A percentile compares a stretch with the other conserved stretches of the same genome.
phyloP scores from a whole-genome alignment of 2,797 vertebrate genomes.

The Melanotaenia nigrans region DNA sequence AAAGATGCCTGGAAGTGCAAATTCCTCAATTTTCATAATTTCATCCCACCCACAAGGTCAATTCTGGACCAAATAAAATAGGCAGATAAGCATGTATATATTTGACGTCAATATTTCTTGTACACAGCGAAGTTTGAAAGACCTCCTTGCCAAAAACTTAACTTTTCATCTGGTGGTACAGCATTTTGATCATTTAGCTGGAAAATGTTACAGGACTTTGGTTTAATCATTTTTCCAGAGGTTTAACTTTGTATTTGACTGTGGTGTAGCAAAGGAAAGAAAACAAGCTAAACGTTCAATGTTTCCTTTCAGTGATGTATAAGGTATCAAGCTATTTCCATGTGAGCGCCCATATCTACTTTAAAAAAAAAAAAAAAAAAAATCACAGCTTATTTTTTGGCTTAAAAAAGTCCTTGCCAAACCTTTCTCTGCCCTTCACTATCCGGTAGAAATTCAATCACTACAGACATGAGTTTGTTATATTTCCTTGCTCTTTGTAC shows the following conservation, averaged over 20 bases:
- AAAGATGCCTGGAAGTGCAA: background rate
- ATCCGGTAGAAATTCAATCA: slow-evolving; percentile 42
- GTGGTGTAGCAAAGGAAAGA: slow-evolving; percentile 32
- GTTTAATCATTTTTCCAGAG: slow-evolving; percentile 34
- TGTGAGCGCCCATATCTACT: slow-evolving; percentile 20
- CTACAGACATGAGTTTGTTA: slow-evolving; percentile 57
- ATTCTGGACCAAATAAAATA: slow-evolving; percentile 46
- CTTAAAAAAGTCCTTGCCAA: slow-evolving; percentile 35
- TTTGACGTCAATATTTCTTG: slow-evolving; percentile 36
- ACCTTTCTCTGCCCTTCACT: slow-evolving; percentile 25
- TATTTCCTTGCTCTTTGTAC: slow-evolving; percentile 52
- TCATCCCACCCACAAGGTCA: slow-evolving; percentile 30
- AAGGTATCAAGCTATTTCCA: slow-evolving; percentile 16
- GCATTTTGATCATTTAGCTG: slow-evolving; percentile 29
- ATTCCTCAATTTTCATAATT: slow-evolving; percentile 24
- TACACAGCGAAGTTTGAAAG: slow-evolving; percentile 34
- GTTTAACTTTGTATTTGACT: slow-evolving; percentile 45
- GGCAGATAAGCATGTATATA: slow-evolving; percentile 8
- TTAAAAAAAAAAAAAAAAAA: slow-evolving; percentile 12
- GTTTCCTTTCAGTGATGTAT: slow-evolving; percentile 47
- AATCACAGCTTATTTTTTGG: slow-evolving; percentile 26
- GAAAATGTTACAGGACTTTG: slow-evolving; percentile 36
- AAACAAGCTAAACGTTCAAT: slow-evolving; percentile 41
- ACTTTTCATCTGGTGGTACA: slow-evolving; percentile 35
- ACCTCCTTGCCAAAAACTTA: slow-evolving; percentile 20